These are phyloP conservation scores for Aurelia coerulea DNA, from an alignment of 30 jellyfish, hydroid and myxozoan genomes.

Conservation along the genomic window DNA sequence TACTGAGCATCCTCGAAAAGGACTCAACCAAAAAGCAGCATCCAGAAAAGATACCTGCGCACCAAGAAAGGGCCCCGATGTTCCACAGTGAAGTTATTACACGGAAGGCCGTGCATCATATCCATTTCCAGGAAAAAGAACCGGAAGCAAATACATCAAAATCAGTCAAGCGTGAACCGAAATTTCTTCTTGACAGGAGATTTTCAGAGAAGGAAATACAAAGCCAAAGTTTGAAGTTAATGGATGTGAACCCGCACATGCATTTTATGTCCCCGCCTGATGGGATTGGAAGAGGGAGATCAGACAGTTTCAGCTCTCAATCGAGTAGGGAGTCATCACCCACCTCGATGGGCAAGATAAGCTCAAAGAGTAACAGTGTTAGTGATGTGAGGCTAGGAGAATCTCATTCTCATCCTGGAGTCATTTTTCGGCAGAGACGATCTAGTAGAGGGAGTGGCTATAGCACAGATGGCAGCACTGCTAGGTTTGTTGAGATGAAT, in stretches of 20 bases:
- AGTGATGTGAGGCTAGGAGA: constrained; percentile 62
- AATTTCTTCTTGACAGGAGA: constrained; percentile 43
- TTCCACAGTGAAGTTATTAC: constrained; percentile 1
- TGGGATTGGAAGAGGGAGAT: constrained; percentile 78
- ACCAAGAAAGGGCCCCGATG: constrained; percentile 54
- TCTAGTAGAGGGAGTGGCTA: constrained; percentile 74
- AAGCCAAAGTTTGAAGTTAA: constrained; percentile 28
- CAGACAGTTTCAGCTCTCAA: constrained; percentile 81
- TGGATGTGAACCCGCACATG: constrained; percentile 46
- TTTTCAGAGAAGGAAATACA: constrained; percentile 51
- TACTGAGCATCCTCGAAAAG: constrained; percentile 74
- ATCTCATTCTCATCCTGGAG: constrained; percentile 24
- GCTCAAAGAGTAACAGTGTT: constrained; percentile 67
- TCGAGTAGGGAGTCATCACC: constrained; percentile 81
- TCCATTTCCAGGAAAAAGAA: constrained; percentile 63
- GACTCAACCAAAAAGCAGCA: constrained; percentile 38
- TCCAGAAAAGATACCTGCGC: constrained; percentile 25
- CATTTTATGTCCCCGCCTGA: constrained; percentile 75
- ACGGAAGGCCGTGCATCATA: constrained; percentile 47
- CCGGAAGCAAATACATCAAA: constrained; percentile 41
- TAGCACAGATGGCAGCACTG: constrained; percentile 71
- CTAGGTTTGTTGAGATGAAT: constrained; percentile 28
- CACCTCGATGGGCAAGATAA: constrained; percentile 53
- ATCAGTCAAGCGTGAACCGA: constrained; percentile 64
- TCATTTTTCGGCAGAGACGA: constrained; percentile 49